Evolutionary conservation across 2,113 vertebrate species (phyloP).

Genomic region (Oenanthe oenanthe): DNA sequence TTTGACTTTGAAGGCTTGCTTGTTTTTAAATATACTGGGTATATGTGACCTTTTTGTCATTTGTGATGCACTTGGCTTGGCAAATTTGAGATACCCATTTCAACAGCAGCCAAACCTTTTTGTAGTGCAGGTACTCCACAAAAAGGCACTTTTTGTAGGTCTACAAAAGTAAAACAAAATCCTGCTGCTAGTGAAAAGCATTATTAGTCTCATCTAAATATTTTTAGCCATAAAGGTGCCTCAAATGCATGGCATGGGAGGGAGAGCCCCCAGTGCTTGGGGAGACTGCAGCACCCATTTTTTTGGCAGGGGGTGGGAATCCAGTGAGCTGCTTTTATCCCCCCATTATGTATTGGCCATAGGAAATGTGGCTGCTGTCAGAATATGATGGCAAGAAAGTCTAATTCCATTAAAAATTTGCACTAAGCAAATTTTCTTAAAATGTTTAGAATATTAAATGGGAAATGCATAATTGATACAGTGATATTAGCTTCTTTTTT

Average conservation of each 20-base stretch:
- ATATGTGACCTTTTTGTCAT: conserved; percentile 56
- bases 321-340: not conserved
- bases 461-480: conserved; percentile 58
- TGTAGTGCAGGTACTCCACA: not conserved
- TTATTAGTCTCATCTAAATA: not conserved
- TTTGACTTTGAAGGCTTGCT: conserved; percentile 61
- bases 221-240: not conserved
- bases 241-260: not conserved
- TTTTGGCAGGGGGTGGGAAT: not conserved
- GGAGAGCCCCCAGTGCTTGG: not conserved
- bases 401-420: conserved; percentile 61
- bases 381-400: conserved; percentile 12
- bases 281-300: not conserved
- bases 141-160: not conserved
- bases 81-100: conserved; percentile 27
- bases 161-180: not conserved
- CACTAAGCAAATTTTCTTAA: conserved; percentile 57
- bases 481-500: conserved; percentile 26
- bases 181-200: not conserved
- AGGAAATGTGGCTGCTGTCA: conserved; percentile 45
- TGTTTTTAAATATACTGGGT: conserved; percentile 53
- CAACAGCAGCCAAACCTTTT: conserved; percentile 11
- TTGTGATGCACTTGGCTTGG: conserved; percentile 37
- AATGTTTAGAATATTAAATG: conserved; percentile 72
- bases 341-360: not conserved